Evolutionary conservation across 2,797 vertebrate genomes (phyloP).

Genomic region (Acanthiza pusilla): DNA sequence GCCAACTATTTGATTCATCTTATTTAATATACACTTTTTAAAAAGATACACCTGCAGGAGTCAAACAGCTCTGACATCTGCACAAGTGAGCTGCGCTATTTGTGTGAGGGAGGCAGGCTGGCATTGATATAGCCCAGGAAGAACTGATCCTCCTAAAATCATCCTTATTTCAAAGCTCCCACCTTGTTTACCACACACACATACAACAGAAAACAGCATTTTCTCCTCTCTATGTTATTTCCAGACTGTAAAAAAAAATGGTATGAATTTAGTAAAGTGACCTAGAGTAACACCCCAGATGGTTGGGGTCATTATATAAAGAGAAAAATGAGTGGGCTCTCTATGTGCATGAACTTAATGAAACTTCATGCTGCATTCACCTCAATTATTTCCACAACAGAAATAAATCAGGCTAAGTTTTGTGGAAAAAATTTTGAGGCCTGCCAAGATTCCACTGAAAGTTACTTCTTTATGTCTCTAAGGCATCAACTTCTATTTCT

Average conservation of each 20-base stretch:
- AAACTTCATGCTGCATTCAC: background rate
- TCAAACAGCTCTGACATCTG: background rate
- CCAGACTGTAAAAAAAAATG: background rate
- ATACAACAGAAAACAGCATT: background rate
- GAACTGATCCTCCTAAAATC: background rate
- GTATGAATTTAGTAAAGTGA: background rate
- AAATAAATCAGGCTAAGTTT: background rate
- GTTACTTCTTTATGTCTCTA: background rate
- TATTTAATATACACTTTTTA: background rate
- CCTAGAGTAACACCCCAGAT: background rate
- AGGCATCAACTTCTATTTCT: background rate
- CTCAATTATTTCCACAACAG: background rate
- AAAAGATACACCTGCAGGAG: background rate
- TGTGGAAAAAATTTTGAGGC: background rate
- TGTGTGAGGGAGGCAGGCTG: background rate
- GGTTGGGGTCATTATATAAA: background rate
- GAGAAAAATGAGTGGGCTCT: background rate
- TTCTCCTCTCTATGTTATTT: background rate
- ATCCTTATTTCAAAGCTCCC: background rate
- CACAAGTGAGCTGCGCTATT: fast-evolving
- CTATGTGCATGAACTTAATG: background rate
- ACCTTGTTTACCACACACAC: background rate
- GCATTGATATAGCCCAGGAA: background rate
- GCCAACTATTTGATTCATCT: background rate
- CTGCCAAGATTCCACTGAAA: background rate